Evolutionary conservation across 2,888 invertebrate genomes (phyloP), one percentile per base, ranked within the genome.

Genomic region (Troides aeacus): DNA sequence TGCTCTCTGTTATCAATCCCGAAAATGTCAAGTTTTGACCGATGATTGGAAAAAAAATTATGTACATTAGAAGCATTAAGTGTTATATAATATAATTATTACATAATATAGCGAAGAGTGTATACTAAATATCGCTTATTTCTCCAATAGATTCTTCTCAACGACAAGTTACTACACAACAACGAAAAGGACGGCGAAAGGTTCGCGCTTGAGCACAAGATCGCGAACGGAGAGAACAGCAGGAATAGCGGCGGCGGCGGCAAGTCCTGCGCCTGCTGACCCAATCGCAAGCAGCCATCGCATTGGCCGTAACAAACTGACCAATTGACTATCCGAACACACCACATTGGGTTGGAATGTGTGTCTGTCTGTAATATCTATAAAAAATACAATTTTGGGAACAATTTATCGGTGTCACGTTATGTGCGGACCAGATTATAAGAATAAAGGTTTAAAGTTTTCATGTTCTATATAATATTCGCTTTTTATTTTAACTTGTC

Each of bases 161-260:
- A 96, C 82, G 96, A 97, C 88, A 95, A 95, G 87, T 86, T 96
- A 75, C 94, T 96, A 78, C 95, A 95, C 79, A 95, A 94, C 76
- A 94, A 93, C 82, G 96, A 96, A 77, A 94, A 93, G 81, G 96
- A 96, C 77, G 93, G 93, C 59, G 96, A 96, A 12, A 94, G 93
- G 81, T 95, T 96, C 83, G 94, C 94, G 57, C 88, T 96, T 72
- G 95, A 94, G 79, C 93, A 87, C 83, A 91, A 89, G 81, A 92
- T 92, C 57, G 91, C 92, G 8, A 93, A 92, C 76, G 90, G 93
- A 17, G 90, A 92, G 74, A 90, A 90, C 78, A 84, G 81, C 72
- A 81, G 89, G 64, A 89, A 88, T 62, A 81, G 86, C 72, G 80
- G 83, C 68, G 87, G 88, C 68, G 87, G 88, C 74, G 87, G 87